Evolutionary conservation across 2,113 vertebrate species (phyloP), one percentile per base, ranked within the genome.

Genomic region (Entomyzon cyanotis): DNA sequence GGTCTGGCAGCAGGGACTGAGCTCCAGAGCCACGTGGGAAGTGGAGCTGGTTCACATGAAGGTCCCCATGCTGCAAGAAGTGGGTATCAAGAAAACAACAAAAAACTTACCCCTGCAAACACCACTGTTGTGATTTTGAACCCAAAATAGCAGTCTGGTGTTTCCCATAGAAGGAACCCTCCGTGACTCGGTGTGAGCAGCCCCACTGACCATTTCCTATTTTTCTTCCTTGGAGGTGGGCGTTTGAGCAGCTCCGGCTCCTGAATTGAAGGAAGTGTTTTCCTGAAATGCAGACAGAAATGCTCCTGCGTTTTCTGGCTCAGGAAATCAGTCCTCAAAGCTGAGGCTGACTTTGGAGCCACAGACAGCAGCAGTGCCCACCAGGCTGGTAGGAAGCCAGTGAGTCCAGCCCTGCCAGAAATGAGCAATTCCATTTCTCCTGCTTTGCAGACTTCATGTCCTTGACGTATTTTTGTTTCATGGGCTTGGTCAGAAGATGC

Each of bases 251-350:
- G 81, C 70, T 87, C 80, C 4, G 4, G 81, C 77, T 70, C 78
- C 88, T 91, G 73, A 95, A 94, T 87, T 50, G 87, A 22, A 95
- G 91, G 93, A 89, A 95, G 39, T 78, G 50, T 82, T 76, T 87
- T 82, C 85, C 78, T 88, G 74, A 84, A 78, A 50, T 24, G 60
- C 60, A 84, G 77, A 65, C 84, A 93, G 84, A 83, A 95, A 75
- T 63, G 44, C 84, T 91, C 15, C 80, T 65, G 49, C 28, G 28
- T 65, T 91, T 93, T 84, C 59, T 95, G 84, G 25, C 84, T 89
- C 77, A 86, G 92, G 92, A 95, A 93, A 88, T 86, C 41, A 20
- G 13, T 12, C 28, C 50, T 90, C 25, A 49, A 52, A 27, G 12
- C 53, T 35, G 82, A 80, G 31, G 20, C 56, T 3, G n/a, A 9